Evolutionary conservation across 2,888 invertebrate genomes (phyloP).

Genomic region (Sesia bembeciformis): DNA sequence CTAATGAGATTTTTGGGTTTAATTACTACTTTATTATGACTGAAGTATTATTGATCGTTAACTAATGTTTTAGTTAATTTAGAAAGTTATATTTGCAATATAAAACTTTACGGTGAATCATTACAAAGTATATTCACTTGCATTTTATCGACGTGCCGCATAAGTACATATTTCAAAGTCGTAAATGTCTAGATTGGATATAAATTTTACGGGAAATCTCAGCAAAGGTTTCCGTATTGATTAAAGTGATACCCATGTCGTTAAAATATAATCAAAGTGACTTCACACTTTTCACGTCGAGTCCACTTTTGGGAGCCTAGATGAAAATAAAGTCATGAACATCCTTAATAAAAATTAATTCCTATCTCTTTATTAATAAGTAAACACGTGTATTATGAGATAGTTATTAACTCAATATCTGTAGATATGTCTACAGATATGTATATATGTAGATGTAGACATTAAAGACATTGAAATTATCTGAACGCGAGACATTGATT

Average conservation of each 20-base stretch:
- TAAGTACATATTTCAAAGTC: slow-evolving; percentile 1
- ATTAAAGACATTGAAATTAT: too few species aligned
- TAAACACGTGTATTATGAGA: too few species aligned
- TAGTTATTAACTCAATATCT: too few species aligned
- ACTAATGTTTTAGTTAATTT: slow-evolving; percentile 18
- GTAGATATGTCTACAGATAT: too few species aligned
- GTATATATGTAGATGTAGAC: too few species aligned
- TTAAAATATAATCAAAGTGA: slow-evolving; percentile 11
- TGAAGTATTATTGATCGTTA: slow-evolving; percentile 19
- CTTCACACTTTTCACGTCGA: background rate
- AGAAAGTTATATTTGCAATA: slow-evolving; percentile 27
- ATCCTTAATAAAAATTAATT: too few species aligned
- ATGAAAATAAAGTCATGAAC: too few species aligned
- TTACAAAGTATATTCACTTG: slow-evolving; percentile 18
- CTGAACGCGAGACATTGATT: too few species aligned
- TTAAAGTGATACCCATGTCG: slow-evolving; percentile 7
- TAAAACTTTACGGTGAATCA: slow-evolving; percentile 19
- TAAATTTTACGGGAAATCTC: slow-evolving; percentile 21
- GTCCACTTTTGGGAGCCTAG: background rate
- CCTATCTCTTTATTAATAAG: too few species aligned
- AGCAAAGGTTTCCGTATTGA: slow-evolving; percentile 18
- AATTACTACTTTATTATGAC: slow-evolving; percentile 17
- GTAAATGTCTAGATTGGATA: slow-evolving; percentile 17
- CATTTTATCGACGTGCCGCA: slow-evolving; percentile 15
- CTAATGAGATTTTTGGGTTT: slow-evolving; percentile 31